These are phyloP conservation scores for Chouioia cunea DNA, from an alignment of 2,888 invertebrate genomes.

Conservation along the genomic window DNA sequence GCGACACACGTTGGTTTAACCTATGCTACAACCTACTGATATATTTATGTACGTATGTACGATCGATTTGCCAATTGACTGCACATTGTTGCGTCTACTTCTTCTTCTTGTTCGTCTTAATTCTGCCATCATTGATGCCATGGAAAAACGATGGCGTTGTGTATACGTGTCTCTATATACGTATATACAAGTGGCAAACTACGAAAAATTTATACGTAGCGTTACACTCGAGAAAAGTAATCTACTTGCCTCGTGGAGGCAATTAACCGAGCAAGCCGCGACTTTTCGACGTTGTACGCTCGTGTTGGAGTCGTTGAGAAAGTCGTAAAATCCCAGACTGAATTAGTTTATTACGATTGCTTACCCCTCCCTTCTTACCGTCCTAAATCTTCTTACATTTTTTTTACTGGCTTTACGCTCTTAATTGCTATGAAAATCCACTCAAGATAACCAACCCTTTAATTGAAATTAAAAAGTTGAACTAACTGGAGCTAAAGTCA, in stretches of 20 bases:
- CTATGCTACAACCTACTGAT: too few relatives aligned
- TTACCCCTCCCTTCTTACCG: too few relatives aligned
- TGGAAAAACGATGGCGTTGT: too few relatives aligned
- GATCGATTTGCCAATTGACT: conserved; percentile 42
- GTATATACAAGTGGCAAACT: too few relatives aligned
- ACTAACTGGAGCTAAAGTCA: conserved; percentile 14
- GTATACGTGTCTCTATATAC: too few relatives aligned
- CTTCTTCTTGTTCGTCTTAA: too few relatives aligned
- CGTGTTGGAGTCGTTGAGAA: not conserved
- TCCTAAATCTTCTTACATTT: too few relatives aligned
- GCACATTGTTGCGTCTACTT: conserved; percentile 35
- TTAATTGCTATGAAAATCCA: conserved; percentile 33
- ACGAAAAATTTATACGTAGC: too few relatives aligned
- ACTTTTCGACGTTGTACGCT: not conserved
- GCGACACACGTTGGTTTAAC: not conserved
- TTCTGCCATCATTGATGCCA: too few relatives aligned
- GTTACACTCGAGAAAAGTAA: too few relatives aligned
- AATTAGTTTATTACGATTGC: conserved; percentile 29
- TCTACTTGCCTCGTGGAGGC: too few relatives aligned
- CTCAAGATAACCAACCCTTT: conserved; percentile 23
- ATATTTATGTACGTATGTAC: not conserved
- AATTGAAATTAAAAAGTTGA: conserved; percentile 41
- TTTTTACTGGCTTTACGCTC: not conserved
- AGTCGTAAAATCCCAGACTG: not conserved
- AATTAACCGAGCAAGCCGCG: too few relatives aligned